phyloP scores from a whole-genome alignment of 53 echinoderm and acorn worm species.

The Paelopatides confundens region DNA sequence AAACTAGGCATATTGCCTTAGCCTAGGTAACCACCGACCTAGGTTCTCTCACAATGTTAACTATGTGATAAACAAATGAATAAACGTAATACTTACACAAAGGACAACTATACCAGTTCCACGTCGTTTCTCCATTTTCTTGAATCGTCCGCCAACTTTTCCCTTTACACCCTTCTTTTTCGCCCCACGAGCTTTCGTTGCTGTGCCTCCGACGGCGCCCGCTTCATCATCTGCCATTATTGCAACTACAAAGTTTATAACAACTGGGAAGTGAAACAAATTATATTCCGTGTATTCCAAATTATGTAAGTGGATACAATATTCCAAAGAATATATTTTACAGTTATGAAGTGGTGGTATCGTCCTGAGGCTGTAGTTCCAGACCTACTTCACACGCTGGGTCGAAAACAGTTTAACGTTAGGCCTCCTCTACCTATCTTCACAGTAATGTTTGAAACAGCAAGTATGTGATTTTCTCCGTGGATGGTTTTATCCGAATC shows the following conservation, averaged over 20 bases:
- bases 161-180: conserved; percentile 46
- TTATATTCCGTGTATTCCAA: neutral
- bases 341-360: too few species aligned
- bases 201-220: conserved; percentile 33
- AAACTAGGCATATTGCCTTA: too few species aligned
- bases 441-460: too few species aligned
- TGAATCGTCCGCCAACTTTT: conserved; percentile 65
- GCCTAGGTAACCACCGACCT: too few species aligned
- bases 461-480: too few species aligned
- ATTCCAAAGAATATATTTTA: too few species aligned
- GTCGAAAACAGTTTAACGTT: neutral
- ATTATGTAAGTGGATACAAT: too few species aligned
- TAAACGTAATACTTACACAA: conserved; percentile 51
- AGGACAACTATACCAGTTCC: conserved; percentile 77
- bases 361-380: too few species aligned
- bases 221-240: conserved; percentile 59
- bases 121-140: conserved; percentile 71
- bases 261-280: neutral
- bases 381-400: too few species aligned
- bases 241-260: neutral
- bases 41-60: too few species aligned
- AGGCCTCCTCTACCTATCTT: neutral
- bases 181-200: conserved; percentile 29
- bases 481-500: neutral
- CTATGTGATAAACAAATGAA: neutral